A percentile compares a stretch with the other conserved stretches of the same genome.
These are phyloP conservation scores for Diphyllodes magnificus DNA, from an alignment of 2,113 vertebrate genomes.

Conservation along the genomic window DNA sequence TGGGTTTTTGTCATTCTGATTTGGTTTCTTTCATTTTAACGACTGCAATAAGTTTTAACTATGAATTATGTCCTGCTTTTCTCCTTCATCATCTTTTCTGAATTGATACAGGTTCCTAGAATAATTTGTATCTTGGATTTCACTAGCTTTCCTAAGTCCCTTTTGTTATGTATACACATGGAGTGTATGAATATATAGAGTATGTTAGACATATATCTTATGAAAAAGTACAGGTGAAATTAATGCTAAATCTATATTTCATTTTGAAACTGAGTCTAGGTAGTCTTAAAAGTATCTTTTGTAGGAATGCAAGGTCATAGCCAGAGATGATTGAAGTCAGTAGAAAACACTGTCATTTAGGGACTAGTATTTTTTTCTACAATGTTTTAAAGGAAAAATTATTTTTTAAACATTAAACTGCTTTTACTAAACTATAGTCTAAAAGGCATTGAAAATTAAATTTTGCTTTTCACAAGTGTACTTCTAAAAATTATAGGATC, in stretches of 20 bases:
- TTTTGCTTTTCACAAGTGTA: background rate
- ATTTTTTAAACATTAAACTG: background rate
- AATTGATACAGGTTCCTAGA: background rate
- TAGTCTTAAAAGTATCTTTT: background rate
- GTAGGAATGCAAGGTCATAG: background rate
- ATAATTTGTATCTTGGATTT: background rate
- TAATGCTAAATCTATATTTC: background rate
- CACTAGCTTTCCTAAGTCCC: background rate
- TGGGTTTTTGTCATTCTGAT: background rate
- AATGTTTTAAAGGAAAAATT: background rate
- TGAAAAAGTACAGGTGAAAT: background rate
- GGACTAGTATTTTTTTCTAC: background rate
- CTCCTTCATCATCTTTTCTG: background rate
- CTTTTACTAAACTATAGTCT: background rate
- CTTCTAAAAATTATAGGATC: background rate
- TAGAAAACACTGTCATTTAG: background rate
- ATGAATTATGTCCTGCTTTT: background rate
- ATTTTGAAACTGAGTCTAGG: background rate
- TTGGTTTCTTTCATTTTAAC: background rate
- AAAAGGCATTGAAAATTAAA: background rate
- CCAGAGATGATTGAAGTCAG: background rate
- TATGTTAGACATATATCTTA: background rate
- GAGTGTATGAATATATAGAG: background rate
- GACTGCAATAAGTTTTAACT: background rate
- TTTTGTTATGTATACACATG: background rate